phyloP scores from a whole-genome alignment of 2,113 vertebrate species.

The Elgaria multicarinata region DNA sequence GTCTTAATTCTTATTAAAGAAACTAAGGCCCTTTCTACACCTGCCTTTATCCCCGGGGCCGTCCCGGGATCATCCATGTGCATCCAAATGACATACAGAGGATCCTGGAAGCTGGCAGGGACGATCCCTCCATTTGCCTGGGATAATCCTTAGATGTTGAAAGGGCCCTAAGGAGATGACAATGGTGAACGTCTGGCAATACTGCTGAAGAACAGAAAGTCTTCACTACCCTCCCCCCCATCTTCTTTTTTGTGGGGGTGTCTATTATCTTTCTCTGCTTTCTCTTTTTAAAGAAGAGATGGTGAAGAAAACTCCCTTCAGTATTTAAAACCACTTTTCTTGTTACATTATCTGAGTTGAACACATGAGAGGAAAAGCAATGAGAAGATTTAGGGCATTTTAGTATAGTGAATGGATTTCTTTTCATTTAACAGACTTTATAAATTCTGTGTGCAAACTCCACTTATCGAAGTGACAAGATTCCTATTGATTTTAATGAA shows the following conservation, averaged over 20 bases:
- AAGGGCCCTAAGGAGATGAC: neutral
- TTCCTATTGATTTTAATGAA: slow-evolving; percentile 29
- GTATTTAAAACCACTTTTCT: slow-evolving; percentile 22
- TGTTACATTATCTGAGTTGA: neutral
- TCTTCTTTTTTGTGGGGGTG: neutral
- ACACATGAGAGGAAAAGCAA: neutral
- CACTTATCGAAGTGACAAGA: neutral
- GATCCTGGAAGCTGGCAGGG: no score
- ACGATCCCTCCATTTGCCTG: no score
- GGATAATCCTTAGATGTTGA: no score
- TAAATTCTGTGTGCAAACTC: neutral
- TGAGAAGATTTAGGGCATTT: neutral
- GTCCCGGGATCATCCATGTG: no score
- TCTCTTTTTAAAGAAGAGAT: slow-evolving; percentile 1
- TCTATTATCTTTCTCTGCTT: neutral
- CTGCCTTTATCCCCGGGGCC: neutral
- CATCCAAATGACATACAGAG: no score
- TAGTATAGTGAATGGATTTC: slow-evolving; percentile 13
- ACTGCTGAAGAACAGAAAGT: neutral
- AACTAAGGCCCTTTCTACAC: no score
- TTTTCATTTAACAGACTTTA: slow-evolving; percentile 14
- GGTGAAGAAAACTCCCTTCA: slow-evolving; percentile 32
- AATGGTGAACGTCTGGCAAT: neutral
- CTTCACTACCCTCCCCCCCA: neutral
- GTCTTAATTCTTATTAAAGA: neutral